Evolutionary conservation across 2,888 invertebrate species (phyloP), one percentile per base, ranked within the genome.

Genomic region (Aporophyla nigra): DNA sequence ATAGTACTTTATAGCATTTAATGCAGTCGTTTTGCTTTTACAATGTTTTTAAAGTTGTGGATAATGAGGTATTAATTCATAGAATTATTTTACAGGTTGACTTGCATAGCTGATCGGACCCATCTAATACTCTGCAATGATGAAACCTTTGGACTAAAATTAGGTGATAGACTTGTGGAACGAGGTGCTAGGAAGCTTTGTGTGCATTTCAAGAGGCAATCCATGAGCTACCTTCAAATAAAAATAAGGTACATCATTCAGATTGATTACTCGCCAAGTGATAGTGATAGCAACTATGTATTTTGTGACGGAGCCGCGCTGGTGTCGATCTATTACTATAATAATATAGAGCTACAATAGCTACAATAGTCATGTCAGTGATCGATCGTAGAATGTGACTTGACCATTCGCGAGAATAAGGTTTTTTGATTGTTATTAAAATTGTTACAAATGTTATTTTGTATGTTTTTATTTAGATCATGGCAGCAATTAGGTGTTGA

Each of bases 171-270:
- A 53, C 83, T 94, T 21, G 84, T 93, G 5, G 77, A 79, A 6
- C 87, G 91, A 19, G 94, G 94, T 0, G 93, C 90, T 5, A 90
- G 66, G 40, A 91, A 90, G n/a, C 68, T 94, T 3, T 76, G 78
- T 33, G 43, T 94, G 5, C 86, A 91, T 66, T 68, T 59, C 16
- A 70, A 69, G 19, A 76, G 16, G 9, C 56, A 72, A 19, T 73
- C 76, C 2, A 56, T 27, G 63, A 27, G 61, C 49, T 88, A 87
- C 19, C 33, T 84, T 12, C 72, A 80, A 51, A 24, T 67, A 7
- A 87, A 82, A 74, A 80, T 82, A 63, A 24, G 80, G 86, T 87
- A 84, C 63, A 40, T 58, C 19, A 14, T 43, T 61, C 21, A 3
- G 5, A 46, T 56, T 14, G 7, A 2, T 46, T 72, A 21, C n/a